These are phyloP conservation scores for Autographa pulchrina DNA, from an alignment of 2,888 invertebrate genomes.

Conservation along the genomic window DNA sequence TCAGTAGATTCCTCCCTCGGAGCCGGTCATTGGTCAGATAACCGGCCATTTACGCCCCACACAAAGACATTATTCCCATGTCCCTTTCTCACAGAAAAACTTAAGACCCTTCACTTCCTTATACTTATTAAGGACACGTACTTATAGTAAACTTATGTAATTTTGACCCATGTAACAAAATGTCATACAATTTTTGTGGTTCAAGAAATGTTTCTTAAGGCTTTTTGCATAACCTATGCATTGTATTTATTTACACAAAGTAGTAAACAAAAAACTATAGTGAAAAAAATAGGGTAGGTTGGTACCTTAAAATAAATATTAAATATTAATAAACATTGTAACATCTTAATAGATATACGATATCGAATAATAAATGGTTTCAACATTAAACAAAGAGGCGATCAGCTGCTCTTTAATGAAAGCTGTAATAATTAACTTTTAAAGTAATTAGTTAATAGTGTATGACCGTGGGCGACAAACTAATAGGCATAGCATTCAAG, in stretches of 20 bases:
- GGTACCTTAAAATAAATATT: too few species aligned
- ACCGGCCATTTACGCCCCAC: slow-evolving; percentile 79
- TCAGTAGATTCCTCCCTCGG: slow-evolving; percentile 74
- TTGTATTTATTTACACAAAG: too few species aligned
- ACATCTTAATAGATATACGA: background rate
- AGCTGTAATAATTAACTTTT: background rate
- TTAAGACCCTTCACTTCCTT: background rate
- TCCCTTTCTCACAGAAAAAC: slow-evolving; percentile 30
- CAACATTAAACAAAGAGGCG: slow-evolving; percentile 1
- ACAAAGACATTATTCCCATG: slow-evolving; percentile 34
- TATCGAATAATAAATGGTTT: background rate
- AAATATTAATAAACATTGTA: background rate
- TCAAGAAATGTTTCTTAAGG: too few species aligned
- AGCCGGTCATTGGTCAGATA: slow-evolving; percentile 79
- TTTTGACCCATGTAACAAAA: too few species aligned
- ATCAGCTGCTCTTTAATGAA: background rate
- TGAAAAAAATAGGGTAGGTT: too few species aligned
- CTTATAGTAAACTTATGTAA: background rate
- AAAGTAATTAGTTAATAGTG: background rate
- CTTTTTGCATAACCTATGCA: too few species aligned
- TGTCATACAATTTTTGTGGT: too few species aligned
- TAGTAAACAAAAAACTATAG: too few species aligned
- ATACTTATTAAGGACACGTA: too few species aligned
- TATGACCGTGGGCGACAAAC: background rate
- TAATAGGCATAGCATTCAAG: background rate